Evolutionary conservation across 1,140 invertebrate genomes (phyloP).

Genomic region (Acromyrmex echinatior): DNA sequence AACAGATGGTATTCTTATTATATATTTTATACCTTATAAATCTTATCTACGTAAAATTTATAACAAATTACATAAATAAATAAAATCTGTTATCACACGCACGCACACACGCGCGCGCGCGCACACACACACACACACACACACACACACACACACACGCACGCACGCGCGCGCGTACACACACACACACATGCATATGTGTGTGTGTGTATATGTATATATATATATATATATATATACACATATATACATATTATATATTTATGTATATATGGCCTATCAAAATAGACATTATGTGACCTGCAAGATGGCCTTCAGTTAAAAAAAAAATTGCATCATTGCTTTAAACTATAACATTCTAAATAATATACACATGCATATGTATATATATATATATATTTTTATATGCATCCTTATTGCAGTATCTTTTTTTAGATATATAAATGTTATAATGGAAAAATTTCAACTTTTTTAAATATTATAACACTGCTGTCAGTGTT

Average conservation of each 20-base stretch:
- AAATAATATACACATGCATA: not conserved
- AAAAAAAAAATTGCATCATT: not conserved
- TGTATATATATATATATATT: not conserved
- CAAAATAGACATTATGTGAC: too few species aligned
- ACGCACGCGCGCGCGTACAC: not conserved
- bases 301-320: too few species aligned
- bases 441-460: not conserved
- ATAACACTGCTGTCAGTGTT: not conserved
- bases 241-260: too few species aligned
- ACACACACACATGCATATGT: too few species aligned
- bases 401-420: not conserved
- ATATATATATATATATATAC: too few species aligned
- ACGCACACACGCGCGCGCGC: not conserved
- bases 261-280: not conserved
- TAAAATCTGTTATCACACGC: too few species aligned
- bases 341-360: not conserved
- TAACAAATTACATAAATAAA: too few species aligned
- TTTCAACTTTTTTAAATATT: not conserved
- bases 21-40: not conserved
- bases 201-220: not conserved
- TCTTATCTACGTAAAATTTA: too few species aligned
- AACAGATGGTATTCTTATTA: conserved; percentile 14
- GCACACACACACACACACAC: too few species aligned
- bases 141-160: too few species aligned
- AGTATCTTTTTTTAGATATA: not conserved